Percentiles rank a stretch among this genome's conserved stretches.
Evolutionary conservation across 2,113 vertebrate species (phyloP).

Genomic region (Semicossyphus pulcher): DNA sequence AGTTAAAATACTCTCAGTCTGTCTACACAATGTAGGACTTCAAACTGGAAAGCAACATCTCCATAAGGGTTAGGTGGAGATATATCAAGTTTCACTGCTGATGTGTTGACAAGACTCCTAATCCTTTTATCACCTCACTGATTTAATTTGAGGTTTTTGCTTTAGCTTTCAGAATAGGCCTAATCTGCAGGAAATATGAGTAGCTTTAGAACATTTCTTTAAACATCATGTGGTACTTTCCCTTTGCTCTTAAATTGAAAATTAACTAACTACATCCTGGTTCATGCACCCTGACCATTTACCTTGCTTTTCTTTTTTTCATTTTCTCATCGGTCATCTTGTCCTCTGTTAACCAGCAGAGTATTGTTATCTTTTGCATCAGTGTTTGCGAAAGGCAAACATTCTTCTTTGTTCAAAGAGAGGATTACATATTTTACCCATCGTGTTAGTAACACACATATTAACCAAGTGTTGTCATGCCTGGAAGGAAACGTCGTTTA

Average conservation of each 20-base stretch:
- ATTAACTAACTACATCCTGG: constrained; percentile 56
- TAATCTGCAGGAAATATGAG: not conserved
- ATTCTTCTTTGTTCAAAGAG: not conserved
- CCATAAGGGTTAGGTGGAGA: too few relatives aligned
- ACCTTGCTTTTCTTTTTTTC: not conserved
- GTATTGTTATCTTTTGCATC: not conserved
- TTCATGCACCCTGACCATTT: constrained; percentile 19
- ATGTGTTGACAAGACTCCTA: too few relatives aligned
- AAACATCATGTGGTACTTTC: not conserved
- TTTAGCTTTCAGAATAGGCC: not conserved
- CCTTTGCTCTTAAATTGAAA: not conserved
- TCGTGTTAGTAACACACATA: not conserved
- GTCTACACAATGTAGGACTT: too few relatives aligned
- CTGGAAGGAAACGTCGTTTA: not conserved
- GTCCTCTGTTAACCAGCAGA: not conserved
- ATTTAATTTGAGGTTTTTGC: not conserved
- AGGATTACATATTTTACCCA: constrained; percentile 46
- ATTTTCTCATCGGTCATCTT: not conserved
- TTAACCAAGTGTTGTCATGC: not conserved
- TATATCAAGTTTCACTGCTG: too few relatives aligned
- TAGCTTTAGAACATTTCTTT: not conserved
- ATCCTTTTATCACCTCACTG: not conserved
- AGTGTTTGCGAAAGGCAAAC: constrained; percentile 25
- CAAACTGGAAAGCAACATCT: too few relatives aligned
- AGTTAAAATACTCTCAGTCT: too few relatives aligned